Base-by-base conservation (phyloP, 2,797 vertebrate genomes). In the Xenopus petersii region DNA sequence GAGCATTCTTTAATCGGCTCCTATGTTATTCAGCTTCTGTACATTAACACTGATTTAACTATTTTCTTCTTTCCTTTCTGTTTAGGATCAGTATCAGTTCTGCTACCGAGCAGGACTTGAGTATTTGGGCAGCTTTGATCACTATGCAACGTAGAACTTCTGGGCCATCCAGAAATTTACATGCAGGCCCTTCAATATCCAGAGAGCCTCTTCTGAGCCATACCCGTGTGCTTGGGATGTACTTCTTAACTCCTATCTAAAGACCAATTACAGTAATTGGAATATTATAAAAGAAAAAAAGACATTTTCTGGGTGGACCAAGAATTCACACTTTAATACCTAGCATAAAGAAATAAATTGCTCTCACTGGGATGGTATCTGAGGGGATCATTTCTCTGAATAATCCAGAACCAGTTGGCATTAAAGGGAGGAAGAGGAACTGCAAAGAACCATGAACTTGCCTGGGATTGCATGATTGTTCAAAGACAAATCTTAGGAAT, bases 101-200 rank as follows among this genome's bases (percentile, higher is more conserved):
- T 98, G 97, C 89, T 99, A 99, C 88, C 94, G 98, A 90, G 98
- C 98, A 77, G 96, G 96, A 81, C 87, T 99, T 89, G 98, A 99
- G 86, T 99, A 99, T 90, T 92, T 99, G 93, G 98, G 98, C 91
- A 99, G 98, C 91, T 99, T 99, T 92, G 97, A 99, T 93, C 98
- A 99, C 98, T 99, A 99, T 99, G 98, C 97, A 98, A 98, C 97
- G 93, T 99, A 98, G 94, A 91, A 93, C 92, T 90, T 90, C 85
- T 75, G 87, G 86, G 88, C 88, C 84, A 62, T 84, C 86, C 75
- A 83, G 92, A 92, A 94, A 93, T 93, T 87, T 88, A 93, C 88
- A 89, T 87, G 89, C 93, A 91, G 92, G 94, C 93, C 92, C 90
- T 93, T 93, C 92, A 89, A 86, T 92, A 95, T 92, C 93, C 93